Evolutionary conservation across 2,888 invertebrate species (phyloP), one percentile per base, ranked within the genome.

Genomic region (Coremacera marginata): DNA sequence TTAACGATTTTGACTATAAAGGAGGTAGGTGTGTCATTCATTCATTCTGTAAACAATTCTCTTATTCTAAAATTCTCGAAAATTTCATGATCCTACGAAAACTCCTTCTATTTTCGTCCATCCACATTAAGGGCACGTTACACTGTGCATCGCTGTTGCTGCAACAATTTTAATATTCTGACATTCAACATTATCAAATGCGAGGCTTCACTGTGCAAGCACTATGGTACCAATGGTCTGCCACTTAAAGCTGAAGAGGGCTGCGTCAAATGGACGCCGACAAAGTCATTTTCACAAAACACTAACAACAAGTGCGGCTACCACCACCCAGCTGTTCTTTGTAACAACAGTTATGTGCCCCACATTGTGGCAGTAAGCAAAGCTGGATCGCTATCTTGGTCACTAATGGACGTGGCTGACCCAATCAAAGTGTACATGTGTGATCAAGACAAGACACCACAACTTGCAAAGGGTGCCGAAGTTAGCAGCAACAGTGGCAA

Each of bases 321-420:
- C 57, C 8, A 25, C 19, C 11, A 25, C 27, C 25, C 27, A 25
- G 19, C 27, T 11, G 19, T 60, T 60, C 25, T 60, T 60, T 25
- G 5, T 25, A 27, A 22, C 57, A 60, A 19, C 25, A 60, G 22
- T 19, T 19, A n/a, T 44, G 55, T n/a, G 22, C 55, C 19, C 27
- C 25, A 27, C 9, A 11, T 60, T 60, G 11, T 25, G 67, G 67
- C 44, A 67, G n/a, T 37, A 34, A 37, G 44, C 67, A 37, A 67
- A 34, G 67, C 67, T 37, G 19, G 67, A 67, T 44, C 22, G 19
- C 19, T 67, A 67, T 67, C 67, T 34, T 37, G 37, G 37, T 37
- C 44, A 44, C 37, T 67, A 67, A 67, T 67, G 67, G 67, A 25
- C 37, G 7, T 7, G 44, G 67, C 16, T 37, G 67, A 34, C 67